Base-by-base conservation (phyloP, 2,888 invertebrate species). In the Eupsilia transversa region DNA sequence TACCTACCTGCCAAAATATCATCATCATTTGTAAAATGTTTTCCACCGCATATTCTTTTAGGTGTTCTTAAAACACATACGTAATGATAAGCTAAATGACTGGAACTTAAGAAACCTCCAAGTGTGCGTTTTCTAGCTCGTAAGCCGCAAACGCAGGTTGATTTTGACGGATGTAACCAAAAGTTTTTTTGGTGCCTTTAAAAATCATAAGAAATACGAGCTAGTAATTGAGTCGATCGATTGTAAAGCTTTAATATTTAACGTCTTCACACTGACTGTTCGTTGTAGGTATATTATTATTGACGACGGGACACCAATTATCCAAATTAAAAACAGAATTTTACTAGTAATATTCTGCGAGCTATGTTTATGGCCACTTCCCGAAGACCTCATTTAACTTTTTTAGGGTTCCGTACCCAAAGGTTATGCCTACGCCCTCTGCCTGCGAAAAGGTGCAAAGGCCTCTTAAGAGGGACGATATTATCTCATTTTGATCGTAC, bases 231-330 rank as follows among this genome's bases (percentile, higher is more conserved):
- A 63, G 23, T 33, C 41, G 17, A 52, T 76, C 77, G 49, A 77
- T 74, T 63, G 7, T 33, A 75, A 46, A 63, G 23, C 64, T 75
- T 73, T 57, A 77, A 73, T 52, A 52, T 35, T 76, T 41, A 73
- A 76, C 27, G 27, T 35, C 33, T 73, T 63, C 23, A 41, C 73
- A 52, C 52, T 41, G 27, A 14, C 77, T 35, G 35, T 43, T 43
- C 65, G 27, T 52, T 52, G 27, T 52, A n/a, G n/a, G n/a, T n/a
- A 27, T 63, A 35, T 73, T 77, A 77, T 77, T 77, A 76, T 9
- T 41, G 43, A 23, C 27, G 30, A 49, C 27, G 12, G 23, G 38
- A 7, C 30, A 2, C 10, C 46, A 49, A 38, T 23, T 30, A 69
- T 17, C 3, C 17, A 30, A 69, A 30, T 68, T 49, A 23, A 23